Base-by-base conservation (phyloP, 1,140 invertebrate genomes). In the Papilio polyxenes region DNA sequence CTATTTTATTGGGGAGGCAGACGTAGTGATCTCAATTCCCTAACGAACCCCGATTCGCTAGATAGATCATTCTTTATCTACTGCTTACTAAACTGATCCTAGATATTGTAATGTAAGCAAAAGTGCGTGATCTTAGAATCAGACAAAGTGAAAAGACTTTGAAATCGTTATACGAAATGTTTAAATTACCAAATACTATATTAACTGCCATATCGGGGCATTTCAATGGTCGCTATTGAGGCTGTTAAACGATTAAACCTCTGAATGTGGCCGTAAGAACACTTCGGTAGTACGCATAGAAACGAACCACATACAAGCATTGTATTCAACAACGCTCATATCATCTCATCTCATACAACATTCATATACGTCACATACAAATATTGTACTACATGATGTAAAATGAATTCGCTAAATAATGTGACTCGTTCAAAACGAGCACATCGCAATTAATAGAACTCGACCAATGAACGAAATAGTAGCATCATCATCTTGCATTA, bases 341-440 rank as follows among this genome's bases (percentile, higher is more conserved):
- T 20, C 20, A 6, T 31, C 23, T 59, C 56, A n/a, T 6, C 17
- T n/a, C 56, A 62, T 65, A 65, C 62, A 13, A 20, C 7, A 13
- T 65, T 11, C 23, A 65, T 23, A 65, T 20, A 65, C 11, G 20
- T 65, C 11, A 31, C 59, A 11, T 65, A 65, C 53, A 56, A 56
- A 56, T 17, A 56, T 56, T 65, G 2, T 13, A 23, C 20, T 31
- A 31, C 10, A 13, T 65, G 10, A 65, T 6, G 62, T 23, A 10
- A 65, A 65, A 65, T 65, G 62, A 23, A 65, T 10, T 65, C 62
- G 62, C 20, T 65, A 65, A 65, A 65, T 65, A 65, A 65, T 31
- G 9, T 65, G 62, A 65, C 20, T 65, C 62, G 62, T 65, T 65
- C 3, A 4, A 65, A 65, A 62, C 20, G 59, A 31, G 20, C 11